Percentiles rank a stretch among this genome's conserved stretches.
Conservation (phyloP, 2,888 invertebrate species). For the Nematopogon swammerdamellus region DNA sequence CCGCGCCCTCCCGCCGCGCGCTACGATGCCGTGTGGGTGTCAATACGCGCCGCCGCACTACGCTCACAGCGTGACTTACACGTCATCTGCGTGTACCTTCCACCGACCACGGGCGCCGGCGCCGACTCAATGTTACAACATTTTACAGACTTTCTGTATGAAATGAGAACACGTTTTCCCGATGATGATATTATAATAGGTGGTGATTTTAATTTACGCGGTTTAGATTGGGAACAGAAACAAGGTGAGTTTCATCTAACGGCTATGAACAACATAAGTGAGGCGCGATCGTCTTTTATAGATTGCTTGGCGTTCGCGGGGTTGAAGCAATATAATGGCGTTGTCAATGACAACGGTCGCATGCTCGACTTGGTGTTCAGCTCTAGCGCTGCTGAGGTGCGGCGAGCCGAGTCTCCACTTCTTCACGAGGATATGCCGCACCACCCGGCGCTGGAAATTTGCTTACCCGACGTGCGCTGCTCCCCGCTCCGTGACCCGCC, state of each 20-base stretch:
- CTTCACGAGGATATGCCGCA: background rate
- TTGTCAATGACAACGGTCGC: background rate
- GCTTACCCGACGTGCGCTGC: background rate
- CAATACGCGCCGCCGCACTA: background rate
- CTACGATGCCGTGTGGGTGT: background rate
- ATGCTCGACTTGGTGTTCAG: background rate
- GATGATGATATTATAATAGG: background rate
- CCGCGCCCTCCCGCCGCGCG: background rate
- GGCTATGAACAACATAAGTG: background rate
- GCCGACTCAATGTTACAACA: background rate
- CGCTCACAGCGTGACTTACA: background rate
- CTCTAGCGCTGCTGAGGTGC: background rate
- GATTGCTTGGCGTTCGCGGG: background rate
- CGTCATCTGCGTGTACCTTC: background rate
- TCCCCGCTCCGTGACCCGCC: background rate
- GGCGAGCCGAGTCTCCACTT: background rate
- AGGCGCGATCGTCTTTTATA: background rate
- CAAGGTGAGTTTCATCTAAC: background rate
- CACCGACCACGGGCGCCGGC: background rate
- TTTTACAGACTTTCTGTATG: background rate
- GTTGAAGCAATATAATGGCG: background rate
- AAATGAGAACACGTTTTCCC: background rate
- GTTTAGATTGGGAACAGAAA: background rate
- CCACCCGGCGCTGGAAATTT: background rate
- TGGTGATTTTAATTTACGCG: background rate